A percentile compares a stretch with the other conserved stretches of the same genome.
Conservation (phyloP, 2,888 invertebrate species). For the Apomyelois bistriatella region DNA sequence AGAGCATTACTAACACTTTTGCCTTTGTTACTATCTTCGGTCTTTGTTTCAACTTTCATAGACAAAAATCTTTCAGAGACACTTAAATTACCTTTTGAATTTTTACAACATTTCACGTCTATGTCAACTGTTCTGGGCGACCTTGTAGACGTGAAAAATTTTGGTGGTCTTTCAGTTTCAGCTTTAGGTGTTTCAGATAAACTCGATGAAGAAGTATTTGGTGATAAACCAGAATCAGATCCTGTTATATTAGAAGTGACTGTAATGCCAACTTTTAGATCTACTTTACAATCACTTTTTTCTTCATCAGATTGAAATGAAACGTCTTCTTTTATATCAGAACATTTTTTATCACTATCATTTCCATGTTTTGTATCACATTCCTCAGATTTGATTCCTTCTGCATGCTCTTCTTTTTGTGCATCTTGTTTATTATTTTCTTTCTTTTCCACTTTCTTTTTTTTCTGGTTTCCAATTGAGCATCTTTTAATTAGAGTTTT, state of each 20-base stretch:
- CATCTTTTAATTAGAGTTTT: constrained; percentile 52
- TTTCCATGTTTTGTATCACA: constrained; percentile 21
- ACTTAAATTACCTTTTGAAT: constrained; percentile 67
- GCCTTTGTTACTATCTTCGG: constrained; percentile 53
- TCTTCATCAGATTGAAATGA: constrained; percentile 20
- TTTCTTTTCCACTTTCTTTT: constrained; percentile 29
- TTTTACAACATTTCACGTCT: constrained; percentile 70
- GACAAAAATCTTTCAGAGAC: constrained; percentile 68
- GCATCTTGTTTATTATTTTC: constrained; percentile 26
- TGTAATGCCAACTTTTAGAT: constrained; percentile 28
- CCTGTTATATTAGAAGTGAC: constrained; percentile 7
- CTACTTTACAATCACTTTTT: constrained; percentile 17
- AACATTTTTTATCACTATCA: constrained; percentile 19
- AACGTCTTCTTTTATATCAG: constrained; percentile 18
- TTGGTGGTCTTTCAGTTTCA: constrained; percentile 66
- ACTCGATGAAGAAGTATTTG: constrained; percentile 20
- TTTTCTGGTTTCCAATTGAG: constrained; percentile 42
- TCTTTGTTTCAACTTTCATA: constrained; percentile 61
- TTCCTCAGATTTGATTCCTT: constrained; percentile 21
- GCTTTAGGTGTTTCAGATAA: constrained; percentile 51
- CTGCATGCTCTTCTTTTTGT: constrained; percentile 24
- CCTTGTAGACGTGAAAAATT: constrained; percentile 69
- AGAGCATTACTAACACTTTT: constrained; percentile 52
- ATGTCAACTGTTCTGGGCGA: constrained; percentile 69
- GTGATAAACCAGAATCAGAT: not conserved